Conservation (phyloP, 2,113 vertebrate species). For the Pseudonaja textilis region DNA sequence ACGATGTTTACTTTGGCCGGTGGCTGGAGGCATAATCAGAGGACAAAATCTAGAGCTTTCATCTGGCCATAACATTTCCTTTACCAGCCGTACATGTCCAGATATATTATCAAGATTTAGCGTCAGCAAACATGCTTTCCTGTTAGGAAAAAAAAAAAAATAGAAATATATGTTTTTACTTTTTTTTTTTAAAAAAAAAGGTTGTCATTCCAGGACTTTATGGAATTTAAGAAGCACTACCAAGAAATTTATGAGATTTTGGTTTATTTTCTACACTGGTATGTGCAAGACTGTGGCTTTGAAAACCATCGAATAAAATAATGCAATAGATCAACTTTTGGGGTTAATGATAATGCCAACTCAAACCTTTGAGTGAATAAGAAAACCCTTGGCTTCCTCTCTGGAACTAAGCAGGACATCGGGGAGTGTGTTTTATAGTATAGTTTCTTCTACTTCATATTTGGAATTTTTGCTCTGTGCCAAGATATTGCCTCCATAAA, state of each 20-base stretch:
- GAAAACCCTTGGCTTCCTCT: background rate
- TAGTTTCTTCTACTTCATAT: background rate
- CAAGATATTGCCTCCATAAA: background rate
- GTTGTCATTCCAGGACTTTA: background rate
- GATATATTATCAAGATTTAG: background rate
- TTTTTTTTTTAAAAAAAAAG: background rate
- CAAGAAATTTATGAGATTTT: background rate
- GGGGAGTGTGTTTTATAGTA: background rate
- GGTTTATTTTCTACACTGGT: background rate
- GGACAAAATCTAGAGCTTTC: background rate
- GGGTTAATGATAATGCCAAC: background rate
- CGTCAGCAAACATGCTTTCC: background rate
- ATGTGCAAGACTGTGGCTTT: background rate
- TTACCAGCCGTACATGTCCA: background rate
- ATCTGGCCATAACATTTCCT: background rate
- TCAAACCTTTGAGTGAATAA: background rate
- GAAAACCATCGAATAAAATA: background rate
- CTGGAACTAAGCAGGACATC: background rate
- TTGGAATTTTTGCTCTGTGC: background rate
- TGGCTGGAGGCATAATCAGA: background rate
- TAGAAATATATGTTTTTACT: background rate
- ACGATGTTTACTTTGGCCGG: background rate
- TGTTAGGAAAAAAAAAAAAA: background rate
- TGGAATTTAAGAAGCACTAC: background rate
- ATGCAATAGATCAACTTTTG: background rate